A percentile compares a stretch with the other conserved stretches of the same genome.
Evolutionary conservation across 2,888 invertebrate species (phyloP).

Genomic region (Cetonia aurata): DNA sequence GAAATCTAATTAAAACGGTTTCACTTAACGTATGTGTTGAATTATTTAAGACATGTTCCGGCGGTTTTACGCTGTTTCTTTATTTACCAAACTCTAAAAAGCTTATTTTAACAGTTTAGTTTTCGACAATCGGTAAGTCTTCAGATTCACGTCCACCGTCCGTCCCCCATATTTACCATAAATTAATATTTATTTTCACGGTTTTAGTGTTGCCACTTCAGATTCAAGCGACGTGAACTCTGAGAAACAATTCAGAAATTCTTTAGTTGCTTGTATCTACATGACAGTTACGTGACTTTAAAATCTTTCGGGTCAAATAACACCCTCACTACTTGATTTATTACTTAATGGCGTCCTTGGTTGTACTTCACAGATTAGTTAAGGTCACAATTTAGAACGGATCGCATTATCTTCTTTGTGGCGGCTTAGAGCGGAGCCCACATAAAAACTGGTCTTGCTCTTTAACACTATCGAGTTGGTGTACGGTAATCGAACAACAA

Average conservation of each 20-base stretch:
- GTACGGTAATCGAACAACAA: slow-evolving; percentile 32
- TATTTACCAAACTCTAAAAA: slow-evolving; percentile 16
- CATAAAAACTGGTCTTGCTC: slow-evolving; percentile 17
- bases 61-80: slow-evolving; percentile 3
- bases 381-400: slow-evolving; percentile 38
- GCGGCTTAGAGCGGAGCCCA: background rate
- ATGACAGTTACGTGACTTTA: no score
- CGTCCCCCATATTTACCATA: slow-evolving; percentile 5
- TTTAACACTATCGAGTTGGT: slow-evolving; percentile 1
- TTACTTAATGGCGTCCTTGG: slow-evolving; percentile 14
- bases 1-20: slow-evolving; percentile 37
- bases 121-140: background rate
- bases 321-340: background rate
- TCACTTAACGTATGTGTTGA: slow-evolving; percentile 31
- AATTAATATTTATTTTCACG: slow-evolving; percentile 32
- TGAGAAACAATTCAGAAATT: no score
- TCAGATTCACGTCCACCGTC: no score
- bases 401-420: slow-evolving; percentile 3
- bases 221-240: no score
- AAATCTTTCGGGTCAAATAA: no score
- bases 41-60: slow-evolving; percentile 31
- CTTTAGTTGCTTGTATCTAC: no score
- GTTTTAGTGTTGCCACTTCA: background rate
- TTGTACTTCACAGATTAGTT: background rate
- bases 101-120: background rate